Base-by-base conservation (phyloP, 2,113 vertebrate species). In the Acinonyx jubatus region DNA sequence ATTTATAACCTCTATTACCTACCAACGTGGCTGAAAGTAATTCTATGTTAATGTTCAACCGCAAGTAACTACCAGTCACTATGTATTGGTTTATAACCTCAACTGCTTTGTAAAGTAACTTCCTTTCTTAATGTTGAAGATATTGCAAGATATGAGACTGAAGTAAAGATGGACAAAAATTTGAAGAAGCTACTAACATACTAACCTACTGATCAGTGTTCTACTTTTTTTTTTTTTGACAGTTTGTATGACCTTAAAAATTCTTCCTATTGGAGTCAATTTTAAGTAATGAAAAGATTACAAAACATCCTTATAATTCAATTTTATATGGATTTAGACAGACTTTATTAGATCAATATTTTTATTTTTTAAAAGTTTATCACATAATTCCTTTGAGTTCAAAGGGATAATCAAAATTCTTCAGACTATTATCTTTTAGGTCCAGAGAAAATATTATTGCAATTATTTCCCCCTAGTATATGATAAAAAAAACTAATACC, bases 141-240 rank as follows among this genome's bases (percentile, higher is more conserved):
- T 80, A 97, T 50, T 94, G 55, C 65, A 92, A 93, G 74, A 89
- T 90, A 21, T 95, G 89, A 97, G 95, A 74, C 19, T 86, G 48
- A 89, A 96, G 74, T 69, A 94, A 80, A 95, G 38, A 86, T 92
- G 61, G 61, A 74, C 63, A 92, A 91, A 96, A 97, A 55, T 27
- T 48, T 91, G 84, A 91, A 95, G 85, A 79, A 86, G 84, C 80
- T 45, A 68, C 89, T 97, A 96, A 95, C 31, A 97, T 83, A 73
- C 23, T 78, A 89, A 92, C 25, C 15, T 96, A 97, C 48, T 94
- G 68, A 71, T 65, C 69, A 31, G 45, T 76, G 92, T 93, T 93
- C 9, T 89, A 29, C 36, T 38, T 21, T 76, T 92, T 76, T 89
- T 71, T 61, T 45, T 45, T 45, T 45, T 16, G 21, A 68, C 65